Evolutionary conservation across 2,113 vertebrate species (phyloP).

Genomic region (Tupaia chinensis): DNA sequence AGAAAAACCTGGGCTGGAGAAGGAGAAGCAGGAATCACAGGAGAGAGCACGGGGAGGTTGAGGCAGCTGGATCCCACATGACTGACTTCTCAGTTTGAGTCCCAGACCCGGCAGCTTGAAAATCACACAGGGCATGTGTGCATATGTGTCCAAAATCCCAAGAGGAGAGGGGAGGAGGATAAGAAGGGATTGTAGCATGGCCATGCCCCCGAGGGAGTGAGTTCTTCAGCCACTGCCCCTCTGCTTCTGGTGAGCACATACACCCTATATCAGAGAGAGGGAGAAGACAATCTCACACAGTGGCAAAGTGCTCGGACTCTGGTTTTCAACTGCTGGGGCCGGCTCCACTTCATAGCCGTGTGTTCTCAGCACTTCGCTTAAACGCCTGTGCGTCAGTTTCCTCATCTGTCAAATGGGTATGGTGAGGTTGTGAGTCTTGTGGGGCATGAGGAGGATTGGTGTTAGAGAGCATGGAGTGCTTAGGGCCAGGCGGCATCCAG

Average conservation of each 20-base stretch:
- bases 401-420: constrained; percentile 11
- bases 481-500: background rate
- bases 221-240: no score
- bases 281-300: background rate
- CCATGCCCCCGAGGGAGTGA: no score
- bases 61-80: no score
- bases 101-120: no score
- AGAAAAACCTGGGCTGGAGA: background rate
- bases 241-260: no score
- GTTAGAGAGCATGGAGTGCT: background rate
- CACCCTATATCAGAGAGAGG: no score
- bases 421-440: background rate
- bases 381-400: constrained; percentile 24
- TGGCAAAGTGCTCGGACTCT: background rate
- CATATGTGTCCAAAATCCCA: no score
- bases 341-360: background rate
- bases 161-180: no score
- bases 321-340: background rate
- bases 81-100: no score
- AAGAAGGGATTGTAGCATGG: no score
- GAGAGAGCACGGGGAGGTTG: background rate
- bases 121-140: no score
- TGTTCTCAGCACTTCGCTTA: constrained; percentile 33
- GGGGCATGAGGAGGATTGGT: background rate
- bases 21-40: background rate